Base-by-base conservation (phyloP, 2,113 vertebrate genomes). In the Platysternon megacephalum region DNA sequence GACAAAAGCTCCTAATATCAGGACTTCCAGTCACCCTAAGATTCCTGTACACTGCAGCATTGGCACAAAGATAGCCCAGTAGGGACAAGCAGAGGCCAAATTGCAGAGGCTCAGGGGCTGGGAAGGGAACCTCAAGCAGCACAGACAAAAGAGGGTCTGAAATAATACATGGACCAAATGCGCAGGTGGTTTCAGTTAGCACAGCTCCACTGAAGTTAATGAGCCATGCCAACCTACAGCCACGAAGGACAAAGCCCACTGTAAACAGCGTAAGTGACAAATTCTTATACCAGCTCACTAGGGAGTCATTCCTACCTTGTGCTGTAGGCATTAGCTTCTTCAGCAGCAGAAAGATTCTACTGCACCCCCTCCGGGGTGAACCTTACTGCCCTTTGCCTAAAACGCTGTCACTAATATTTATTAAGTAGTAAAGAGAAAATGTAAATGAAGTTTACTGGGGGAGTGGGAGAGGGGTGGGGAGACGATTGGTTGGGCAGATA, bases 391-490 rank as follows among this genome's bases (percentile, higher is more conserved):
- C 17, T n/a, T n/a, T 11, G 17, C 65, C 65, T 22, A 21, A 4
- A 39, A 22, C 2, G 8, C 65, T 39, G n/a, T 3, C 61, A 39
- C 65, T 22, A 22, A 39, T 39, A 5, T 21, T n/a, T 21, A 68
- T 39, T 68, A 72, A 22, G 65, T 22, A 39, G 19, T 4, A 21
- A 39, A 72, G n/a, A n/a, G n/a, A n/a, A n/a, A n/a, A n/a, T n/a
- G n/a, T n/a, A n/a, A n/a, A n/a, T n/a, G n/a, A n/a, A n/a, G n/a
- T 72, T 5, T 22, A 21, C 21, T n/a, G 2, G 79, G 29, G 87
- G 51, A 55, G 85, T 0, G 6, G 0, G 1, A 9, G 26, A 22
- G 44, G 16, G 44, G 32, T 61, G 44, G 1, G 6, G 44, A 29
- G 28, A 11, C 2, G 5, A 12, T 72, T 39, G 74, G 11, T 14